Evolutionary conservation across 2,113 vertebrate species (phyloP).

Genomic region (Rana temporaria): DNA sequence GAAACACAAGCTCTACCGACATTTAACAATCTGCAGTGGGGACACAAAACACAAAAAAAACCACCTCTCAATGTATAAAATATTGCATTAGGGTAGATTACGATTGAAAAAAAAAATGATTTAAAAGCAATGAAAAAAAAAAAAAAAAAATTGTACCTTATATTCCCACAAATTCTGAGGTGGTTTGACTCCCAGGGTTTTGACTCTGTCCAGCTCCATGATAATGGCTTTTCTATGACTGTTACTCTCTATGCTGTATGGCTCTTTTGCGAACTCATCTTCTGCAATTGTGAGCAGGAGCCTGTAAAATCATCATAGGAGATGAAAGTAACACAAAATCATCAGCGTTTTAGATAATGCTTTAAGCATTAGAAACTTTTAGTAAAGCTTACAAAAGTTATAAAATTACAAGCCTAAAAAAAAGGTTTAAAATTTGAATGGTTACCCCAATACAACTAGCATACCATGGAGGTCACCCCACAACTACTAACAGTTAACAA

Average conservation of each 20-base stretch:
- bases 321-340: neutral
- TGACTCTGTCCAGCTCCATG: slow-evolving; percentile 83
- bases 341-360: neutral
- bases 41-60: too few species aligned
- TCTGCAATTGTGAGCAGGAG: slow-evolving; percentile 86
- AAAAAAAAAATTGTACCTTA: slow-evolving; percentile 74
- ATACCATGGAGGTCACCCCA: too few species aligned
- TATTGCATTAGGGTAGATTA: too few species aligned
- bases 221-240: slow-evolving; percentile 85
- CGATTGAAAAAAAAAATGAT: too few species aligned
- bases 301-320: slow-evolving; percentile 67
- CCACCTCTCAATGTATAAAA: too few species aligned
- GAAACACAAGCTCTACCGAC: too few species aligned
- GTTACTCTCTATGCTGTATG: slow-evolving; percentile 81
- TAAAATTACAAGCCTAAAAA: neutral
- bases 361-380: neutral
- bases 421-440: too few species aligned
- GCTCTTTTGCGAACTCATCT: slow-evolving; percentile 82
- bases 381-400: neutral
- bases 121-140: neutral
- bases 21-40: too few species aligned
- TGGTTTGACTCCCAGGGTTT: slow-evolving; percentile 82
- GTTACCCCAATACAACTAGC: too few species aligned
- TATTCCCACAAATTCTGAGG: slow-evolving; percentile 96
- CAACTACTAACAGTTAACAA: too few species aligned